These are phyloP conservation scores for Ecdyonurus torrentis DNA, from an alignment of 2,888 invertebrate genomes.

Conservation along the genomic window DNA sequence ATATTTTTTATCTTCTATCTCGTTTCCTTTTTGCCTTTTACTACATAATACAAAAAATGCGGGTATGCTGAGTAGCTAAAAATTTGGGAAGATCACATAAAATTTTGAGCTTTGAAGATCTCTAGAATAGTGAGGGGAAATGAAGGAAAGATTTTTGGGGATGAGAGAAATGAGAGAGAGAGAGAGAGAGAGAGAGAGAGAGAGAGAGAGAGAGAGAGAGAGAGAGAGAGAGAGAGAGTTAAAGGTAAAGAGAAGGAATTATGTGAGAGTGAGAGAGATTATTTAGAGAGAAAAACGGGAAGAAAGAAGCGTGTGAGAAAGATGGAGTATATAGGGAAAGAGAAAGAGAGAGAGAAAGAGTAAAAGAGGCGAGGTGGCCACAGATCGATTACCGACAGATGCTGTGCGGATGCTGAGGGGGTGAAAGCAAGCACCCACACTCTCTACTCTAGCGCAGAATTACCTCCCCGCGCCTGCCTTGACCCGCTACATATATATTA, in stretches of 20 bases:
- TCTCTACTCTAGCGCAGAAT: background rate
- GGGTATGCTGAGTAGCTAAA: too few species aligned
- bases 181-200: background rate
- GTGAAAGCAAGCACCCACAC: background rate
- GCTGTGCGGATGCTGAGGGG: background rate
- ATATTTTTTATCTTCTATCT: too few species aligned
- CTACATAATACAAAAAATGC: too few species aligned
- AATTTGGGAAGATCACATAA: too few species aligned
- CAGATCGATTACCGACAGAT: background rate
- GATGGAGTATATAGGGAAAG: background rate
- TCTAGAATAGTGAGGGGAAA: background rate
- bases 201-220: background rate
- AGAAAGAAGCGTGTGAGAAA: background rate
- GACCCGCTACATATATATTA: too few species aligned
- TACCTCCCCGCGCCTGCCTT: background rate
- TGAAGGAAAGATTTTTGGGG: background rate
- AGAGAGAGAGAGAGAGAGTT: background rate
- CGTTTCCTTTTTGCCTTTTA: too few species aligned
- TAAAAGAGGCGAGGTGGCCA: background rate
- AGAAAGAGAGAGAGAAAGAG: background rate
- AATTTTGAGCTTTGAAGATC: too few species aligned
- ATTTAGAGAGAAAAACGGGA: background rate
- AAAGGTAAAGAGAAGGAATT: background rate
- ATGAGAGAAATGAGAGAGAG: background rate
- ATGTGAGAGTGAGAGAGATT: background rate